phyloP scores from a whole-genome alignment of 2,113 vertebrate species.

The Hypocryptadius cinnamomeus region DNA sequence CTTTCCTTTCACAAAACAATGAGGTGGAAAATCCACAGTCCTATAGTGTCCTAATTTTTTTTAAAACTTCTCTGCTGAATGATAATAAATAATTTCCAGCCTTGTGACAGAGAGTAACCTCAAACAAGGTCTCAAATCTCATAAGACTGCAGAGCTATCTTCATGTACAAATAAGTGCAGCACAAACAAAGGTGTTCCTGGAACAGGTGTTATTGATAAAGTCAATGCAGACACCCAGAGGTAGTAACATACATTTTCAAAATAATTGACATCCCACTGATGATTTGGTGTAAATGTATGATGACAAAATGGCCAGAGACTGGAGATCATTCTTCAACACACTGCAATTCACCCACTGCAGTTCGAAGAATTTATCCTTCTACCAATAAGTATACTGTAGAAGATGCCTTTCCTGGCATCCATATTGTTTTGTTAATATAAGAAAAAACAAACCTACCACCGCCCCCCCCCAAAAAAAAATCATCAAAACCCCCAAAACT shows the following conservation, averaged over 20 bases:
- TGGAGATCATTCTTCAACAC: background rate
- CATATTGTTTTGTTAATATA: background rate
- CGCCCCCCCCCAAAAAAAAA: background rate
- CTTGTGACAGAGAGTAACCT: background rate
- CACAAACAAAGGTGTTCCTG: background rate
- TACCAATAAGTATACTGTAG: background rate
- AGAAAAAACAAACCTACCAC: background rate
- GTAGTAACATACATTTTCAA: background rate
- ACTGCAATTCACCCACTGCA: background rate
- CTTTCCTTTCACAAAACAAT: background rate
- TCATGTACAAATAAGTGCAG: background rate
- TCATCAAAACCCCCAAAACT: background rate
- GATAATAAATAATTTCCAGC: background rate
- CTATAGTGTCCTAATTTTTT: background rate
- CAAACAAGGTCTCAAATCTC: background rate
- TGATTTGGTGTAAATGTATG: background rate
- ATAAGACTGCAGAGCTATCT: background rate
- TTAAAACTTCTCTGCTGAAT: background rate
- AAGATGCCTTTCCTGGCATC: background rate
- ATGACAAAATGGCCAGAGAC: background rate
- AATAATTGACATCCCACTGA: background rate
- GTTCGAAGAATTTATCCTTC: background rate
- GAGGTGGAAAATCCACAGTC: background rate
- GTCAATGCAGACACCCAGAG: background rate
- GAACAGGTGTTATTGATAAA: background rate